A percentile compares a stretch with the other conserved stretches of the same genome.
These are phyloP conservation scores for Micoletzkya japonica DNA, from an alignment of 2,888 invertebrate species.

Conservation along the genomic window DNA sequence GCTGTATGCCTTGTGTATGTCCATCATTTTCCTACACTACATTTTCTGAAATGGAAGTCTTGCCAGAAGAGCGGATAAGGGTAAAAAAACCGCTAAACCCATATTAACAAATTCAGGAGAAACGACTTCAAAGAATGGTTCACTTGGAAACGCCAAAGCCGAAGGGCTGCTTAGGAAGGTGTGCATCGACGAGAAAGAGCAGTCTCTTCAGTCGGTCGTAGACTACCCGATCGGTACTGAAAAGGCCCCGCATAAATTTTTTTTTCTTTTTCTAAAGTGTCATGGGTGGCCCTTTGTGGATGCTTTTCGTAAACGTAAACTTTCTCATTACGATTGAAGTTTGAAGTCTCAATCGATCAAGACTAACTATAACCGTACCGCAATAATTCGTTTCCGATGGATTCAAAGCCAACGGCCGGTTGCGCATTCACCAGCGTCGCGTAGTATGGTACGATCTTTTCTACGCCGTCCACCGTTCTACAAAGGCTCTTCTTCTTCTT, in stretches of 20 bases:
- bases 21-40: too few relatives aligned
- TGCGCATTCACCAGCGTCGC: not conserved
- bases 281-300: not conserved
- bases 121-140: not conserved
- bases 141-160: constrained; percentile 12
- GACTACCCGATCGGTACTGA: not conserved
- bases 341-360: not conserved
- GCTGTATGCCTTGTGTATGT: not conserved
- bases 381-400: constrained; percentile 13
- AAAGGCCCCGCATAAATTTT: too few relatives aligned
- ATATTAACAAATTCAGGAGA: too few relatives aligned
- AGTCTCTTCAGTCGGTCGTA: not conserved
- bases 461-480: constrained; percentile 5
- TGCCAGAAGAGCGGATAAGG: too few relatives aligned
- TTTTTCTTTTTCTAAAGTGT: not conserved
- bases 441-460: constrained; percentile 7
- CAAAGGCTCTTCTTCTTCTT: too few relatives aligned
- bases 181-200: not conserved
- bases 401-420: constrained; percentile 4
- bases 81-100: too few relatives aligned
- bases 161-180: not conserved
- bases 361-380: too few relatives aligned
- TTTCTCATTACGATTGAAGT: not conserved
- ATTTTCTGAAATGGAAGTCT: too few relatives aligned
- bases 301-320: not conserved